Evolutionary conservation across 2,888 invertebrate genomes (phyloP).

Genomic region (Troglohyphantes excavatus): DNA sequence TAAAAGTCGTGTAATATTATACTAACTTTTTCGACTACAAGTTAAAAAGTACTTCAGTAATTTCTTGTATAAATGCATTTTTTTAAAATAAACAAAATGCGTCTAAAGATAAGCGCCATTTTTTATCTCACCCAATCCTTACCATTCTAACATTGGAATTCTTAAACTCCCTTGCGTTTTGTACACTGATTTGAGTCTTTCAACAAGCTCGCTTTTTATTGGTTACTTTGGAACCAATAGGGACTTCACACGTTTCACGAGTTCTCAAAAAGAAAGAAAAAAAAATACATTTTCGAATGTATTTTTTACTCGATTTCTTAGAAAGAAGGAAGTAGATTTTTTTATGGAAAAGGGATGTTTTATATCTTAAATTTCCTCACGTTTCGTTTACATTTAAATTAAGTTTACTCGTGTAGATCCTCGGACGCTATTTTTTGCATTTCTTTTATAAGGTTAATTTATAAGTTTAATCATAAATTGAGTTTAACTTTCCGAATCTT

Average conservation of each 20-base stretch:
- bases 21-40: too few relatives aligned
- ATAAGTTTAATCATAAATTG: conserved; percentile 54
- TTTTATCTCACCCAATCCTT: background rate
- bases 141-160: background rate
- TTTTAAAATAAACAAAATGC: too few relatives aligned
- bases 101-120: background rate
- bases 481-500: conserved; percentile 38
- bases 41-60: too few relatives aligned
- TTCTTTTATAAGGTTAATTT: conserved; percentile 33
- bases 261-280: background rate
- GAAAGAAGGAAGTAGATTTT: background rate
- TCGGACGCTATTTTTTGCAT: background rate
- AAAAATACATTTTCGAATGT: background rate
- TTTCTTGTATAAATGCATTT: too few relatives aligned
- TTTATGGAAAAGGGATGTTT: background rate
- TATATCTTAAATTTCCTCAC: background rate
- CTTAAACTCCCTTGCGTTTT: conserved; percentile 43
- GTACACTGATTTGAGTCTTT: conserved; percentile 53
- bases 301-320: background rate
- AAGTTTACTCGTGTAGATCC: conserved; percentile 12
- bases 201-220: conserved; percentile 49
- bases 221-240: conserved; percentile 36
- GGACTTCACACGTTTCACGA: conserved; percentile 34
- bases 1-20: too few relatives aligned
- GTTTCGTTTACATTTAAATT: conserved; percentile 39